Base-by-base conservation (phyloP, 2,888 invertebrate species). In the Lycaena phlaeas region DNA sequence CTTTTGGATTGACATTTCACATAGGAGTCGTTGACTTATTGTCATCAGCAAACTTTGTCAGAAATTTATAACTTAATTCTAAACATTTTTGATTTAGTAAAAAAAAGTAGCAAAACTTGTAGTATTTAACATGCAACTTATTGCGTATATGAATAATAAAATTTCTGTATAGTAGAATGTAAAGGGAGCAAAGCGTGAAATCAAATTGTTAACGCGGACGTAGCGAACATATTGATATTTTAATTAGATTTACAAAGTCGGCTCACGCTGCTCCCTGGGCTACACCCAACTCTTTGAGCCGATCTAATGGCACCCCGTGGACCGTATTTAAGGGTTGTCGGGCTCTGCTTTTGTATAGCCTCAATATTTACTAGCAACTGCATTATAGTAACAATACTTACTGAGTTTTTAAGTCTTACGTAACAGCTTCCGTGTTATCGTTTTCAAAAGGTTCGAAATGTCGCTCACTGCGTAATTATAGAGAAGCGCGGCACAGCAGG, bases 181-280 rank as follows among this genome's bases (percentile, higher is more conserved):
- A 48, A 50, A 60, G 61, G 66, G 68, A 59, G 68, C 62, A 58
- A 72, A 68, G 76, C 81, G 77, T 82, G 74, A 81, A 84, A 82
- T 84, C 72, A 65, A 81, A 81, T 81, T 77, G 76, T 81, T 72
- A 72, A 69, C 75, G 72, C 72, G 72, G 70, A 61, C 66, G 70
- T 67, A 68, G 72, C 61, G 66, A 81, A 69, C 84, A 82, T 84
- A 84, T 82, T 84, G 82, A 84, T 82, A 84, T 82, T 84, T 82
- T 82, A 84, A 84, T 84, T 84, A 84, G 84, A 84, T 84, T 81
- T 76, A 79, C 81, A 79, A 81, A 79, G 79, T 79, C 70, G 68
- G 49, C 49, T 52, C 67, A 64, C 61, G 67, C 64, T 57, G 71
- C 64, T 65, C 60, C 59, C 64, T 56, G 64, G 71, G 73, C 69